Percentiles rank a stretch among this genome's conserved stretches.
phyloP scores from a whole-genome alignment of 1,140 invertebrate species.

The Nasonia longicornis region DNA sequence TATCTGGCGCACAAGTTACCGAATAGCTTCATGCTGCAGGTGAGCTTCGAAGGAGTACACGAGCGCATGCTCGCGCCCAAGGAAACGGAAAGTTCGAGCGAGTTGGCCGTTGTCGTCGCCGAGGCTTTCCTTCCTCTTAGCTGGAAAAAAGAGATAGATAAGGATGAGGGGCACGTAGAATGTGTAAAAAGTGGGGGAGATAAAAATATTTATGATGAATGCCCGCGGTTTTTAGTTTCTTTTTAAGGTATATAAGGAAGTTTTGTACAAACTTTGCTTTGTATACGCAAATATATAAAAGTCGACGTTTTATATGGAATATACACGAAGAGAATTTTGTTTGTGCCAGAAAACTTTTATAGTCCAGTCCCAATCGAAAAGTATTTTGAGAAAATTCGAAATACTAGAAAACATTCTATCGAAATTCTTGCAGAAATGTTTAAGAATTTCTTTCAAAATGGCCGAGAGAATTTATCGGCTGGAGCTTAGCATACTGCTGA shows the following conservation, averaged over 20 bases:
- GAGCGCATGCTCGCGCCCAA: neutral
- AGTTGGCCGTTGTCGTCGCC: conserved; percentile 9
- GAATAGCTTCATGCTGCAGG: conserved; percentile 42
- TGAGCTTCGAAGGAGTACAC: conserved; percentile 25
- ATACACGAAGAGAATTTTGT: neutral
- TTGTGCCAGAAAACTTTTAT: neutral
- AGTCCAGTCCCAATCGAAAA: neutral
- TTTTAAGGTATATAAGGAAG: conserved; percentile 7
- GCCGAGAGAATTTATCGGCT: neutral
- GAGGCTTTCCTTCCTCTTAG: conserved; percentile 11
- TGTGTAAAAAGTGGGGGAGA: conserved; percentile 27
- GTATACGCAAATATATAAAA: neutral
- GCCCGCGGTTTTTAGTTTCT: conserved; percentile 9
- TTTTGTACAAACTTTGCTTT: neutral
- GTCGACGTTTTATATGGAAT: neutral
- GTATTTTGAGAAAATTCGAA: neutral
- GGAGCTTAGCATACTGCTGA: neutral
- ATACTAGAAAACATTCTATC: neutral
- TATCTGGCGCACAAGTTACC: conserved; percentile 35
- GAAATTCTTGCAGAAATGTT: too few species aligned
- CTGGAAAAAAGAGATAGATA: conserved; percentile 15
- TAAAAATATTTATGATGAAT: conserved; percentile 34
- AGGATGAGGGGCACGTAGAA: conserved; percentile 21
- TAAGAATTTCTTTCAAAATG: neutral
- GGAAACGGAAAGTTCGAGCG: conserved; percentile 30